Conservation (phyloP, 2,113 vertebrate genomes). For the Callithrix jacchus region DNA sequence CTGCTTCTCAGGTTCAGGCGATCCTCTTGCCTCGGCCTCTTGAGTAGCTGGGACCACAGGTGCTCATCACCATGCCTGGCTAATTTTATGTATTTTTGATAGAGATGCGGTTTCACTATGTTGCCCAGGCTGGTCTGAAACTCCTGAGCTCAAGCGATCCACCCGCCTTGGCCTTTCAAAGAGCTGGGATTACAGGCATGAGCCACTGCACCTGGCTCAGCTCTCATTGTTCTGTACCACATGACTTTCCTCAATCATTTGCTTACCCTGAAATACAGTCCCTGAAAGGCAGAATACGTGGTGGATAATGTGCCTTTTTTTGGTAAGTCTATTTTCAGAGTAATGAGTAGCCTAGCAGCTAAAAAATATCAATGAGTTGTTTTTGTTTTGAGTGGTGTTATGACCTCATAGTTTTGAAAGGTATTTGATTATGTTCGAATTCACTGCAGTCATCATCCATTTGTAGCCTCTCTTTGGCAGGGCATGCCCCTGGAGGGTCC, state of each 20-base stretch:
- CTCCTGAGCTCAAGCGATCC: no score
- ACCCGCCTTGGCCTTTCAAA: no score
- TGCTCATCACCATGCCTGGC: no score
- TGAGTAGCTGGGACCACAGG: no score
- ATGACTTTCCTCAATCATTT: neutral
- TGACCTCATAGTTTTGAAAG: neutral
- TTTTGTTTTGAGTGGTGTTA: neutral
- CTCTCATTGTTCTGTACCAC: neutral
- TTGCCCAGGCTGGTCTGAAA: no score
- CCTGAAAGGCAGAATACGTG: neutral
- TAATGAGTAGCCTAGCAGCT: neutral
- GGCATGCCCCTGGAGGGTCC: neutral
- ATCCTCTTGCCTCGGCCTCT: no score
- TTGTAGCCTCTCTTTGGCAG: neutral
- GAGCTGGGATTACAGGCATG: no score
- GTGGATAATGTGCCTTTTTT: neutral
- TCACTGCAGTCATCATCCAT: no score
- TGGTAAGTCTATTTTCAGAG: neutral
- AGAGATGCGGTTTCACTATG: no score
- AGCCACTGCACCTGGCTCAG: no score
- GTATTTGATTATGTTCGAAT: neutral
- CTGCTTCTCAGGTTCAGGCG: no score
- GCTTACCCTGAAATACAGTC: neutral
- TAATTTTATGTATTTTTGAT: no score
- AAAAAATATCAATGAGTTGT: neutral